Base-by-base conservation (phyloP, 2,888 invertebrate species). In the Cyaniris semiargus region DNA sequence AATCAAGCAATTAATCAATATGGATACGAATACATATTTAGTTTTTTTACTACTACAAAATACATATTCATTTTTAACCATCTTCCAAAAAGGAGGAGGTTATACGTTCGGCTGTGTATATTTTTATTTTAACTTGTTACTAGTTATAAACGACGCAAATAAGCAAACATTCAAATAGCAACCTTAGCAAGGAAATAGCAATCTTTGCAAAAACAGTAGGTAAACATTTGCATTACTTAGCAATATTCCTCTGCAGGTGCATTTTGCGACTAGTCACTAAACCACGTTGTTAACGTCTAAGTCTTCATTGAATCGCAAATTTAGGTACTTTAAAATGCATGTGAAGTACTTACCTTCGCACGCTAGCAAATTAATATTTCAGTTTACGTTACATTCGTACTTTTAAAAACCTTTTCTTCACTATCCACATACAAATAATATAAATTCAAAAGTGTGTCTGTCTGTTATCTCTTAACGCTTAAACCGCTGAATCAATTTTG, bases 241-340 rank as follows among this genome's bases (percentile, higher is more conserved):
- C 74, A 74, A 74, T 74, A 53, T 74, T 31, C 74, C 21, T 44
- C 38, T 53, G 74, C 66, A 15, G 66, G 27, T 18, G 21, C 76
- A 76, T 76, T 76, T 76, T 34, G 60, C 38, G 38, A 66, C 66
- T 44, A 66, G 38, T 76, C 75, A 75, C 78, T 78, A 79, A 78
- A 78, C 78, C 78, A 79, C 77, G 78, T 79, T 79, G 78, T 80
- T 79, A 78, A 76, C 78, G 77, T 76, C 77, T 78, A 78, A 80
- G 79, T 77, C 80, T 79, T 80, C 80, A 80, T 80, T 80, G 78
- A 79, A 80, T 79, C 75, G 78, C 79, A 79, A 80, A 80, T 80
- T 76, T 79, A n/a, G n/a, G n/a, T n/a, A 76, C 77, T 79, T 80
- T 79, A 80, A 78, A 79, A 78, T 78, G 77, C 75, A 78, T 77